Evolutionary conservation across 92 coral and sea anemone species (phyloP).

Genomic region (Actinostola sp.): DNA sequence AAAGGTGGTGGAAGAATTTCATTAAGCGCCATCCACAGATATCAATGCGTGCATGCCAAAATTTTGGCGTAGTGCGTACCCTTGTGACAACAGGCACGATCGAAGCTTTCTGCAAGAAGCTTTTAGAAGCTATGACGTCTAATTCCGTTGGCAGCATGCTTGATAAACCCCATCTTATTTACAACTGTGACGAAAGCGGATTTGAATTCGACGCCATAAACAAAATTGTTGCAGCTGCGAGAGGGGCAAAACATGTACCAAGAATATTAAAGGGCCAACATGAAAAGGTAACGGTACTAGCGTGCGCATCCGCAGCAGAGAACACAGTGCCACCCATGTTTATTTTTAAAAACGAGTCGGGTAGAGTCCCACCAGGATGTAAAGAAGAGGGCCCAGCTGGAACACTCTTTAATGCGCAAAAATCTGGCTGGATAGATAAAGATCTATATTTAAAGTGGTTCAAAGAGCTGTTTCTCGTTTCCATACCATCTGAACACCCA

Average conservation of each 20-base stretch:
- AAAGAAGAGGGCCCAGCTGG: constrained; percentile 8
- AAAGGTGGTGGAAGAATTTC: constrained; percentile 15
- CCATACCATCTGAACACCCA: constrained; percentile 14
- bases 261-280: neutral
- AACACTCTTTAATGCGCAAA: constrained; percentile 10
- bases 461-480: constrained; percentile 4
- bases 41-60: neutral
- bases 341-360: constrained; percentile 19
- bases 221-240: constrained; percentile 10
- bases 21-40: constrained; percentile 13
- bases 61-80: constrained; percentile 14
- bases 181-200: constrained; percentile 26
- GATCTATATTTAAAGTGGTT: constrained; percentile 37
- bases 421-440: constrained; percentile 33
- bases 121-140: constrained; percentile 25
- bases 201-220: too few relatives aligned
- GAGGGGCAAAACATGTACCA: constrained; percentile 12
- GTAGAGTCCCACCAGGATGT: constrained; percentile 4
- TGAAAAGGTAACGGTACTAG: constrained; percentile 22
- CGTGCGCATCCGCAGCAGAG: constrained; percentile 23
- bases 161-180: constrained; percentile 16
- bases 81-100: constrained; percentile 9
- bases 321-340: constrained; percentile 14
- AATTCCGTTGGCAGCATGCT: too few relatives aligned
- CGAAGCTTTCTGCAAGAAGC: neutral